A percentile compares a stretch with the other conserved stretches of the same genome.
phyloP scores from a whole-genome alignment of 2,797 vertebrate genomes.

The Oryzias sinensis region DNA sequence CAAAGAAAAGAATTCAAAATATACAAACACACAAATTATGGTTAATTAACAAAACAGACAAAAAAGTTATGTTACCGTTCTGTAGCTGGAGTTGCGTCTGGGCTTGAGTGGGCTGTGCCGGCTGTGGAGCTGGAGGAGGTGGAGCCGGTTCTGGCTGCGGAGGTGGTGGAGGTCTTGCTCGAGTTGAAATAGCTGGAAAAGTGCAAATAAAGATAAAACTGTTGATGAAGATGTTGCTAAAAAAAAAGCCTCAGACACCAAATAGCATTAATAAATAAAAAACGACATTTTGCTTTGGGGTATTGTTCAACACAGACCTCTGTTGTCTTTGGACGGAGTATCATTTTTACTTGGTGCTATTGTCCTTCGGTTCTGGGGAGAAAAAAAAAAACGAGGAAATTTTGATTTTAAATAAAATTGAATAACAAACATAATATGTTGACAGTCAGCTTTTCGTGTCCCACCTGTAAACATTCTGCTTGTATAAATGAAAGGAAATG shows the following conservation, averaged over 20 bases:
- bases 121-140: slow-evolving; percentile 69
- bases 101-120: slow-evolving; percentile 73
- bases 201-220: neutral
- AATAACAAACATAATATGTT: no score
- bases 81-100: slow-evolving; percentile 88
- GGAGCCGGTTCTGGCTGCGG: slow-evolving; percentile 79
- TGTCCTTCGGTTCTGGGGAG: slow-evolving; percentile 87
- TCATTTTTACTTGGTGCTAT: slow-evolving; percentile 87
- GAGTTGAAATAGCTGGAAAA: slow-evolving; percentile 84
- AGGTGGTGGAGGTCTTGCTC: slow-evolving; percentile 85
- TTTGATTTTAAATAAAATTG: neutral
- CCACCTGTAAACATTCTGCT: no score
- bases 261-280: no score
- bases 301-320: slow-evolving; percentile 79
- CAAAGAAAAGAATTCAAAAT: neutral
- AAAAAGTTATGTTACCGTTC: slow-evolving; percentile 84
- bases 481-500: no score
- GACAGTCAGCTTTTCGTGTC: no score
- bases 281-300: no score
- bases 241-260: neutral
- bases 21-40: neutral
- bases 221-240: neutral
- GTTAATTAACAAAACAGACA: neutral
- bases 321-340: slow-evolving; percentile 88
- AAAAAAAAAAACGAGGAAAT: slow-evolving; percentile 8